phyloP scores from a whole-genome alignment of 2,797 vertebrate species.

The Peromyscus attwateri region DNA sequence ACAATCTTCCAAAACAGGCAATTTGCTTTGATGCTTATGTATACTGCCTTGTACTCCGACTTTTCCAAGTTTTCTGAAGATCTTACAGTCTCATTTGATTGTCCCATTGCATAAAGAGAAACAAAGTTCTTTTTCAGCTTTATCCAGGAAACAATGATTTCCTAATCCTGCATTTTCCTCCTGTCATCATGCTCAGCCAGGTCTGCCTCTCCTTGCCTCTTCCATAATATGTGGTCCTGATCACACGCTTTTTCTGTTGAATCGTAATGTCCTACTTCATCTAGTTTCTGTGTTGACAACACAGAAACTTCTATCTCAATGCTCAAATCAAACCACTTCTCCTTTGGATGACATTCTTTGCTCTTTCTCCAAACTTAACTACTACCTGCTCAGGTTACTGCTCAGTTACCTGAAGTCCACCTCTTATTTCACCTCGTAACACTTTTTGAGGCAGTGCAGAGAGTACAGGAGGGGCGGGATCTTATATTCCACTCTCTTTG shows the following conservation, averaged over 20 bases:
- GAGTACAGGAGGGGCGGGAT: neutral
- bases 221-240: too few relatives aligned
- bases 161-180: neutral
- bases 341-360: neutral
- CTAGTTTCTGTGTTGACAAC: neutral
- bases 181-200: too few relatives aligned
- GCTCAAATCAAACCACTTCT: neutral
- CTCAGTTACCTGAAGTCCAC: neutral
- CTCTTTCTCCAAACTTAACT: neutral
- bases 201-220: accelerated
- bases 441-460: neutral
- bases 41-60: neutral
- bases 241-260: too few relatives aligned
- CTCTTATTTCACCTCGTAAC: neutral
- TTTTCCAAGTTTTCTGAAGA: neutral
- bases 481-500: neutral
- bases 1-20: neutral
- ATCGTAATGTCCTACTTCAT: neutral
- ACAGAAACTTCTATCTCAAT: neutral
- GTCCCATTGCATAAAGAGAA: neutral
- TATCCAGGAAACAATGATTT: neutral
- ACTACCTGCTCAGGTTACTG: neutral
- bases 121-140: neutral
- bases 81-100: neutral
- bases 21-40: neutral